A percentile compares a stretch with the other conserved stretches of the same genome.
Evolutionary conservation across 2,888 invertebrate species (phyloP).

Genomic region (Nephrotoma appendiculata): DNA sequence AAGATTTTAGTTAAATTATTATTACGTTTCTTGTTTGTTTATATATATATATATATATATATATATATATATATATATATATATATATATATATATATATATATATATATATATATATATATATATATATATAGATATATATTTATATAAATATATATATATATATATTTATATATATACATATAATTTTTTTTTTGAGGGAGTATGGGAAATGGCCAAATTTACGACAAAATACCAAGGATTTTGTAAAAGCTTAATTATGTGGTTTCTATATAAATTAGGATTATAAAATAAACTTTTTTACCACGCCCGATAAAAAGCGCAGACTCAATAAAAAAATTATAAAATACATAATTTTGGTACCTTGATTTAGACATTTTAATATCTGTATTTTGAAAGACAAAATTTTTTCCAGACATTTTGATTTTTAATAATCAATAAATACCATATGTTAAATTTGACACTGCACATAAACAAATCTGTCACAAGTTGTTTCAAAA

Average conservation of each 20-base stretch:
- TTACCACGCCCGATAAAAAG: conserved; percentile 4
- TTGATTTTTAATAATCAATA: neutral
- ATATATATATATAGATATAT: neutral
- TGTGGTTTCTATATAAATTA: neutral
- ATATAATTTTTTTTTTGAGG: neutral
- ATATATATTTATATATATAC: neutral
- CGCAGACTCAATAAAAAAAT: neutral
- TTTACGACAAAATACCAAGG: neutral
- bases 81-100: neutral
- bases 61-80: neutral
- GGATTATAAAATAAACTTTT: neutral
- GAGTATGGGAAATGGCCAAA: neutral
- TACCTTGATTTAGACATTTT: neutral
- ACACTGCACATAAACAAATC: neutral
- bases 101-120: neutral
- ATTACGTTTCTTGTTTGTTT: neutral
- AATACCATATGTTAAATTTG: neutral
- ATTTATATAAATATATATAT: neutral
- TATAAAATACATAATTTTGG: neutral
- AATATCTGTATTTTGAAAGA: neutral
- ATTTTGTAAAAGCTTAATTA: neutral
- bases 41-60: neutral
- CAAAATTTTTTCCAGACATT: neutral
- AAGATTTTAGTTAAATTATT: neutral
- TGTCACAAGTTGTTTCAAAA: neutral